Evolutionary conservation across 1,140 invertebrate genomes (phyloP).

Genomic region (Drosophila sturtevanti): DNA sequence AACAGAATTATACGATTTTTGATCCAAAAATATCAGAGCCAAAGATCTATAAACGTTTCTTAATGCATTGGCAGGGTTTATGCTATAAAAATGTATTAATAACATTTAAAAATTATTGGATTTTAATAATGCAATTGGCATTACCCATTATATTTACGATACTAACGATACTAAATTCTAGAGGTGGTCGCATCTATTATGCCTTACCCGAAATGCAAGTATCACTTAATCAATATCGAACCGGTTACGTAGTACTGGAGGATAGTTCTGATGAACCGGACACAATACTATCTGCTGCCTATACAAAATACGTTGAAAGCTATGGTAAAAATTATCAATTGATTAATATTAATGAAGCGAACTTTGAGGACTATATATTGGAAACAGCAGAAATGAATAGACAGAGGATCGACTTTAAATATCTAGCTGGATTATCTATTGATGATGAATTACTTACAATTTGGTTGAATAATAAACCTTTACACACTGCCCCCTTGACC

Average conservation of each 20-base stretch:
- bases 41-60: background rate
- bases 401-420: constrained; percentile 41
- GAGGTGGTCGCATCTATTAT: constrained; percentile 21
- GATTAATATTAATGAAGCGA: background rate
- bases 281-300: background rate
- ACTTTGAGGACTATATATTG: constrained; percentile 25
- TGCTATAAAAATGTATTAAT: constrained; percentile 85
- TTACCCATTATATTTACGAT: constrained; percentile 85
- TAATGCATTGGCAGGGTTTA: constrained; percentile 84
- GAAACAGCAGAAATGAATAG: background rate
- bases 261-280: background rate
- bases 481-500: constrained; percentile 87
- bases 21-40: constrained; percentile 7
- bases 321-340: background rate
- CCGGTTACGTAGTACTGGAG: background rate
- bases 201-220: constrained; percentile 19
- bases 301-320: background rate
- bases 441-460: constrained; percentile 80
- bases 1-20: constrained; percentile 10
- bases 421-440: constrained; percentile 79
- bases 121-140: constrained; percentile 84
- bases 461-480: constrained; percentile 87
- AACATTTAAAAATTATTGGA: constrained; percentile 84
- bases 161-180: constrained; percentile 84
- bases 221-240: constrained; percentile 11